These are phyloP conservation scores for Portevinia maculata DNA, from an alignment of 2,888 invertebrate genomes.

Conservation along the genomic window DNA sequence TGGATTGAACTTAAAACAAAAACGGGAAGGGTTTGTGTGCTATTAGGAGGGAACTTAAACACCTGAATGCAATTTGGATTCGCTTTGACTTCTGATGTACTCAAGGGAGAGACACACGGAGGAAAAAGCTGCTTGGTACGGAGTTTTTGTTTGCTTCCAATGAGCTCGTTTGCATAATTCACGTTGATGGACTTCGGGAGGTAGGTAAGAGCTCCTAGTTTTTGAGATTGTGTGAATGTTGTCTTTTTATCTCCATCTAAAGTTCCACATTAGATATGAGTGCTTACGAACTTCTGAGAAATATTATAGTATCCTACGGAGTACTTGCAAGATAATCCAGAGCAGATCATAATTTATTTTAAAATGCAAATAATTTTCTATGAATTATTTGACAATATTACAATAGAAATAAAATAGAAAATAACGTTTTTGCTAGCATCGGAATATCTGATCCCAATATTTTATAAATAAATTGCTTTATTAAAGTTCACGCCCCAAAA, in stretches of 20 bases:
- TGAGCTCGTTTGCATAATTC: slow-evolving; percentile 25
- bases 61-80: slow-evolving; percentile 48
- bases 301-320: background rate
- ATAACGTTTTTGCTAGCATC: too few species aligned
- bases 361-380: background rate
- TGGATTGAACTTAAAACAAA: slow-evolving; percentile 38
- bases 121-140: background rate
- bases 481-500: too few species aligned
- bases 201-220: background rate
- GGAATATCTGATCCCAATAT: too few species aligned
- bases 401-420: too few species aligned
- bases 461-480: too few species aligned
- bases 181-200: slow-evolving; percentile 3
- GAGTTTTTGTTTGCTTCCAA: slow-evolving; percentile 14
- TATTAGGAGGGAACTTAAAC: slow-evolving; percentile 40
- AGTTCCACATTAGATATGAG: background rate
- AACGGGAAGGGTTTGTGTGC: background rate
- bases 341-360: background rate
- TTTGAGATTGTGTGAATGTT: slow-evolving; percentile 13
- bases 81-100: slow-evolving; percentile 35
- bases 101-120: background rate
- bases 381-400: background rate
- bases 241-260: background rate
- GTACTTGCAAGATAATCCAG: background rate
- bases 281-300: background rate